Base-by-base conservation (phyloP, 2,888 invertebrate species). In the Anarsia innoxiella region DNA sequence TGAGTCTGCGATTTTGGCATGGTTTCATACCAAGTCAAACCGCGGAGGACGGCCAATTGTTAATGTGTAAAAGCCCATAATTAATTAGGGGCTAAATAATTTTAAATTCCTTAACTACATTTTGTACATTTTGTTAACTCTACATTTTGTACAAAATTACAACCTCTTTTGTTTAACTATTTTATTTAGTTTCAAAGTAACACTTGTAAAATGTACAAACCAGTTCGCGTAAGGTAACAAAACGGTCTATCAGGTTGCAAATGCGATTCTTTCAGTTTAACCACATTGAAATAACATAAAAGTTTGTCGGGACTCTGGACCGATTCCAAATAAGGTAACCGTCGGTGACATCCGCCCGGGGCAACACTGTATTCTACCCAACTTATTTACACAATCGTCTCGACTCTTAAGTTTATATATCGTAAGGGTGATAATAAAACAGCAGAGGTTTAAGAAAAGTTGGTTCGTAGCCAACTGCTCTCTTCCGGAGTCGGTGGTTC, bases 301-400 rank as follows among this genome's bases (percentile, higher is more conserved):
- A 83, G 73, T 82, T 79, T 63, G 61, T 58, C 66, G 58, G 49
- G 58, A n/a, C 63, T 53, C 74, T 84, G 82, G 83, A 78, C 62
- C 63, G 59, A 61, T 56, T 79, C 83, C 83, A 83, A 84, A 83
- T 80, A 82, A 78, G 80, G 80, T 70, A 74, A 75, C 69, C 77
- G 79, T 69, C 67, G 73, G 66, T 72, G 71, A 76, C 79, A 77
- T 74, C 70, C 74, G 72, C 68, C 59, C 56, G 58, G 57, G 68
- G 68, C 59, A 60, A 65, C 33, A 60, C 51, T 58, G 58, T 59
- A 59, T 49, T 51, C 46, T 44, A 44, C 39, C 61, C 53, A 56
- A 51, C 38, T 56, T 45, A 50, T 48, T 54, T 45, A 43, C 49
- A 52, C 56, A 50, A 47, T 23, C 40, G 37, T 33, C 27, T 38